Evolutionary conservation across 2,888 invertebrate genomes (phyloP).

Genomic region (Xylota segnis): DNA sequence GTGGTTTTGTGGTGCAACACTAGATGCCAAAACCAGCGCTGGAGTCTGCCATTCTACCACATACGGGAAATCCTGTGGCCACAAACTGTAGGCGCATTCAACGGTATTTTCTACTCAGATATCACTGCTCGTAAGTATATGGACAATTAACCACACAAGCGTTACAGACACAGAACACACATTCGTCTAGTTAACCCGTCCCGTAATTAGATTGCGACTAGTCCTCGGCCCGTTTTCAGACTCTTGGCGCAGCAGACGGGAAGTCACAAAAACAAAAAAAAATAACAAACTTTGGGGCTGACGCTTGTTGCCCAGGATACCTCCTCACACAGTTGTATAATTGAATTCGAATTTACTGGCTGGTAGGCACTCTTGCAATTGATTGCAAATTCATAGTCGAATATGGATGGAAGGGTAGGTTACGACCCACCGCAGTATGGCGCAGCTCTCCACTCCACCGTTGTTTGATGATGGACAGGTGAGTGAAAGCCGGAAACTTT

Average conservation of each 20-base stretch:
- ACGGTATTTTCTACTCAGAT: not conserved
- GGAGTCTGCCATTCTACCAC: slow-evolving; percentile 48
- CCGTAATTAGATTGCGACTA: slow-evolving; percentile 60
- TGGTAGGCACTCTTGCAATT: slow-evolving; percentile 61
- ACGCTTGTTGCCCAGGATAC: slow-evolving; percentile 84
- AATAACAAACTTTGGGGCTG: slow-evolving; percentile 83
- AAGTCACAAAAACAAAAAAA: slow-evolving; percentile 76
- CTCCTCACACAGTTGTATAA: slow-evolving; percentile 80
- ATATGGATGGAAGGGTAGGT: slow-evolving; percentile 38
- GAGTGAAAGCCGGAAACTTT: slow-evolving; percentile 77
- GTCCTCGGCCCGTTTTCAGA: slow-evolving; percentile 26
- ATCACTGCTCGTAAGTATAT: slow-evolving; percentile 23
- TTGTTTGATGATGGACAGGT: slow-evolving; percentile 61
- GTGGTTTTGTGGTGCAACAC: slow-evolving; percentile 70
- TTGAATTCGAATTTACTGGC: slow-evolving; percentile 67
- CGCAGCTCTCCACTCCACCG: slow-evolving; percentile 25
- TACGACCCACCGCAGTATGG: slow-evolving; percentile 19
- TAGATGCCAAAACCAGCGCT: slow-evolving; percentile 53
- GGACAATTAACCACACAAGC: slow-evolving; percentile 43
- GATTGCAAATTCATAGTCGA: slow-evolving; percentile 62
- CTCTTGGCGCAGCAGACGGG: slow-evolving; percentile 34
- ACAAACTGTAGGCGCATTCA: slow-evolving; percentile 27
- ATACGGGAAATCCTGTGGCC: slow-evolving; percentile 51
- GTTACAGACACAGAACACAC: slow-evolving; percentile 13
- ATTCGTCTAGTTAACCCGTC: slow-evolving; percentile 49